Base-by-base conservation (phyloP, 2,888 invertebrate species). In the Spodoptera picta region DNA sequence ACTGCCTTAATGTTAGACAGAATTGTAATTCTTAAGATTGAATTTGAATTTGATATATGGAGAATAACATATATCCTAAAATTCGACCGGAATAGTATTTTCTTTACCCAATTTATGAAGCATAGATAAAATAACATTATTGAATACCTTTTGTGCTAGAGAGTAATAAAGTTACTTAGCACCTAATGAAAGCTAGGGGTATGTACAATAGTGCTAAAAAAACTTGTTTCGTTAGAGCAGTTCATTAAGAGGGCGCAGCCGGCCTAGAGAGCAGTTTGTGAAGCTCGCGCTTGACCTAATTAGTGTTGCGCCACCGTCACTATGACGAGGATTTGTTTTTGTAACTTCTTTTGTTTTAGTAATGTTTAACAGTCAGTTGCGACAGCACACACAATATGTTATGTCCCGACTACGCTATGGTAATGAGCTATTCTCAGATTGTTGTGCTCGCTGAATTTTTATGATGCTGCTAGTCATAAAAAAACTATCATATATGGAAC, bases 281-380 rank as follows among this genome's bases (percentile, higher is more conserved):
- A 86, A 83, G 84, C 83, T 88, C 86, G 86, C 83, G 90, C 90
- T 90, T 90, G 90, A 90, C 90, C 90, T 89, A 90, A 90, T 90
- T 90, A 90, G 85, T 83, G 87, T 80, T 83, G 84, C 83, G 86
- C 84, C 77, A 82, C 84, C 89, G 89, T 88, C 88, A 83, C 85
- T 80, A 73, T 80, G 84, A 86, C 86, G 87, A 84, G 83, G 81
- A 87, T 87, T 87, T 85, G 86, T 87, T 89, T 85, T 83, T 85
- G 83, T 78, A 81, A 83, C 75, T 83, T 87, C 80, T 84, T 86
- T 86, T 87, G 80, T 86, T 83, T 80, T 69, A 73, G 78, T 70
- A 69, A 79, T 80, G 77, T 77, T 83, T 75, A 79, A 83, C 76
- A 72, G 69, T 69, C 60, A 75, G 69, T 66, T 59, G 67, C 51